phyloP scores from a whole-genome alignment of 2,888 invertebrate genomes.

The Tolmerus cingulatus region DNA sequence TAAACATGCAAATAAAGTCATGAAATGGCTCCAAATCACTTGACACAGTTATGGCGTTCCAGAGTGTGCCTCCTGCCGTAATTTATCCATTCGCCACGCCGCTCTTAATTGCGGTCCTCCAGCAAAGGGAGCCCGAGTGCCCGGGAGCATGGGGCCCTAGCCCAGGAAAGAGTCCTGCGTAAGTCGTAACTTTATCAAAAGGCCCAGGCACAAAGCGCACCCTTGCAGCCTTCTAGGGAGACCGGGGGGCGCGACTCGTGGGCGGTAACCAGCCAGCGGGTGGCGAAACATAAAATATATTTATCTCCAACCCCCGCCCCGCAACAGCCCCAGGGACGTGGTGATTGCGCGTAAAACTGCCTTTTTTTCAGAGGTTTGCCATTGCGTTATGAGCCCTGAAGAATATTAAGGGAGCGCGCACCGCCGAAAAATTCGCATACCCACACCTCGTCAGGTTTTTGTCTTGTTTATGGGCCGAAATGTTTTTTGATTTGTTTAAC shows the following conservation, averaged over 20 bases:
- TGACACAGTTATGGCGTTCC: constrained; percentile 32
- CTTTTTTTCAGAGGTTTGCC: constrained; percentile 23
- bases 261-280: not conserved
- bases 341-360: constrained; percentile 23
- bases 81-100: constrained; percentile 28
- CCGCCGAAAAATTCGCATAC: not conserved
- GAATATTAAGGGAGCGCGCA: constrained; percentile 1
- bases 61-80: constrained; percentile 3
- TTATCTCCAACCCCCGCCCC: not conserved
- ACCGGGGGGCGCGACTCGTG: not conserved
- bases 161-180: not conserved
- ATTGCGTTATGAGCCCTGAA: not conserved
- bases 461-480: constrained; percentile 33
- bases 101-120: constrained; percentile 40
- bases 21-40: constrained; percentile 41
- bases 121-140: not conserved
- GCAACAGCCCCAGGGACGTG: not conserved
- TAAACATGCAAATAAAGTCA: constrained; percentile 41
- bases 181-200: constrained; percentile 12
- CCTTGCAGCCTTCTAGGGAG: not conserved
- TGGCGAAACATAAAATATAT: constrained; percentile 23
- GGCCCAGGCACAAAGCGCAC: not conserved
- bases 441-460: constrained; percentile 19
- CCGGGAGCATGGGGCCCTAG: not conserved
- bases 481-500: constrained; percentile 38